Evolutionary conservation across 1,140 invertebrate genomes (phyloP).

Genomic region (Lasioglossum albipes): DNA sequence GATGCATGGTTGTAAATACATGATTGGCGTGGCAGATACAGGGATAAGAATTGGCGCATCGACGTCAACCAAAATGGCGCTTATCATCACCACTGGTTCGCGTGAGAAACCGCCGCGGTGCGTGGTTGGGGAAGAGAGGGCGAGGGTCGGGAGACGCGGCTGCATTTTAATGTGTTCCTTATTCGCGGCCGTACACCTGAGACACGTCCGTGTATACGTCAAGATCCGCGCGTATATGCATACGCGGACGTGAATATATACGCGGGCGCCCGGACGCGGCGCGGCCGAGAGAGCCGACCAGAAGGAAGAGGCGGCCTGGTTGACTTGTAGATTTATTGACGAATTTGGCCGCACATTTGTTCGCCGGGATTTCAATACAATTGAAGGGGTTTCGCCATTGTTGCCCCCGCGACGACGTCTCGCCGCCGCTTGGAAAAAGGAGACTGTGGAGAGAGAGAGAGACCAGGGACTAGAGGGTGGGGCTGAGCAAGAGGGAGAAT

Average conservation of each 20-base stretch:
- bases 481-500: constrained; percentile 3
- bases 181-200: constrained; percentile 27
- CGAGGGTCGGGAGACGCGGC: constrained; percentile 24
- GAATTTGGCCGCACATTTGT: constrained; percentile 75
- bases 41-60: constrained; percentile 65
- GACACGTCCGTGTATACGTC: constrained; percentile 16
- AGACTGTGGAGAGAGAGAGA: neutral
- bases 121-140: neutral
- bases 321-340: constrained; percentile 75
- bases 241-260: constrained; percentile 12
- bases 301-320: constrained; percentile 46
- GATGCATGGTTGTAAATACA: constrained; percentile 47
- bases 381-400: constrained; percentile 70
- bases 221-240: neutral
- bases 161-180: constrained; percentile 60
- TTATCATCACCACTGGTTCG: constrained; percentile 52
- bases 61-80: constrained; percentile 61
- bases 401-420: constrained; percentile 45
- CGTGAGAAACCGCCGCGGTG: constrained; percentile 42
- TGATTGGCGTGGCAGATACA: constrained; percentile 33
- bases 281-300: neutral
- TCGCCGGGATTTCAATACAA: constrained; percentile 74
- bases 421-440: constrained; percentile 9
- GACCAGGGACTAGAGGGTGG: too few relatives aligned
- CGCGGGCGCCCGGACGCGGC: neutral